Base-by-base conservation (phyloP, 2,888 invertebrate species). In the Carterocephalus palaemon region DNA sequence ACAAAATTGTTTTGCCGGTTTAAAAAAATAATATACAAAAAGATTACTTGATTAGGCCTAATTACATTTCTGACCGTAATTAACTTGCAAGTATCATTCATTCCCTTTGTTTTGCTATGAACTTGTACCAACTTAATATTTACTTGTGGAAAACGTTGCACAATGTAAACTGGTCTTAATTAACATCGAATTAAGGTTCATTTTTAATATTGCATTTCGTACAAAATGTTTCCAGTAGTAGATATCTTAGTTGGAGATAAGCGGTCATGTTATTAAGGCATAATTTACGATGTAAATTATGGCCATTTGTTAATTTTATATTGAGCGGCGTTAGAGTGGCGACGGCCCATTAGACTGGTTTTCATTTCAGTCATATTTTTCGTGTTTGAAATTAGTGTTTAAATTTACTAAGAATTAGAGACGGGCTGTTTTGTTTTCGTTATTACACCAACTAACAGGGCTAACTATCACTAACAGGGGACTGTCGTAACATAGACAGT, bases 1-100 rank as follows among this genome's bases (percentile, higher is more conserved):
- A 46, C 33, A 53, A 53, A 53, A 52, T 53, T 26, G 26, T 28
- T 34, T 41, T 10, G 33, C 13, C 20, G 29, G 13, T 2, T 8
- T n/a, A 36, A 20, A 15, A 66, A 62, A 68, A 68, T 72, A 73
- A 70, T 72, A 72, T 62, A 62, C 57, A 75, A 59, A 74, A 74
- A 77, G 83, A 83, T 85, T 71, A 75, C 67, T 84, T 80, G 84
- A 84, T 84, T 82, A 84, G 66, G 71, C 71, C 82, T 85, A 84
- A 84, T 85, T 82, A 82, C 77, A 75, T 81, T 79, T 79, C 80
- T 75, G 77, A 67, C 66, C 67, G 70, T 78, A 82, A 85, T 85
- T 85, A 85, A 79, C 79, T 76, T 70, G 72, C 75, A 74, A 67
- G 75, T 82, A 82, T 81, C 74, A 77, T 73, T 81, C 74, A 77